phyloP scores from a whole-genome alignment of 1,140 invertebrate species.

The Theocolax elegans region DNA sequence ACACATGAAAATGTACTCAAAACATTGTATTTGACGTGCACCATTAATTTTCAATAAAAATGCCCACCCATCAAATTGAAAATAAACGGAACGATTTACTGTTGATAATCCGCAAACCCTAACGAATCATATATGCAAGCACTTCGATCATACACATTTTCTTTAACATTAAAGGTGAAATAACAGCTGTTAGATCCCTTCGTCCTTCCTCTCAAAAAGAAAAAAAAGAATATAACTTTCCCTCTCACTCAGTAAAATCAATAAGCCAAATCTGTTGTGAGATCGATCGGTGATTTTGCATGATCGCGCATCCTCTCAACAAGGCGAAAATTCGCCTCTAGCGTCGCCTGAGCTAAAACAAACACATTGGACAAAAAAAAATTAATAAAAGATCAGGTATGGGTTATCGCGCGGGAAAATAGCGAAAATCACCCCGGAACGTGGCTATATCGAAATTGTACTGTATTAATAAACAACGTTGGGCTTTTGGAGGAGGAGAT shows the following conservation, averaged over 20 bases:
- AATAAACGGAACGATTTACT: no score
- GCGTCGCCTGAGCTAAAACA: conserved; percentile 38
- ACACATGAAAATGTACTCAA: no score
- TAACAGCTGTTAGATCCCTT: no score
- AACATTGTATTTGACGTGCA: no score
- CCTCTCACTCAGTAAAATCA: conserved; percentile 10
- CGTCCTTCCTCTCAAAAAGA: neutral
- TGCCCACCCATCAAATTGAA: no score
- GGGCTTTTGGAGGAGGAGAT: neutral
- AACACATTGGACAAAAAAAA: conserved; percentile 18
- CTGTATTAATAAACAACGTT: conserved; percentile 19
- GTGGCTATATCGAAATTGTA: conserved; percentile 37
- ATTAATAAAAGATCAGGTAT: neutral
- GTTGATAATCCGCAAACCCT: no score
- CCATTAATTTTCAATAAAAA: no score
- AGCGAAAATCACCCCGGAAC: conserved; percentile 17
- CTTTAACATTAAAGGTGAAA: no score
- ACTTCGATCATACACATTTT: no score
- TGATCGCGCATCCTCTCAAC: neutral
- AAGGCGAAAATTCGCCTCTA: conserved; percentile 4
- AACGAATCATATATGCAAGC: no score
- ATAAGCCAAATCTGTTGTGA: conserved; percentile 1
- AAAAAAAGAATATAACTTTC: neutral
- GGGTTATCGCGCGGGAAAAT: conserved; percentile 16
- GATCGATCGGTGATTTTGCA: neutral